Base-by-base conservation (phyloP, 2,888 invertebrate species). In the Agrochola lota region DNA sequence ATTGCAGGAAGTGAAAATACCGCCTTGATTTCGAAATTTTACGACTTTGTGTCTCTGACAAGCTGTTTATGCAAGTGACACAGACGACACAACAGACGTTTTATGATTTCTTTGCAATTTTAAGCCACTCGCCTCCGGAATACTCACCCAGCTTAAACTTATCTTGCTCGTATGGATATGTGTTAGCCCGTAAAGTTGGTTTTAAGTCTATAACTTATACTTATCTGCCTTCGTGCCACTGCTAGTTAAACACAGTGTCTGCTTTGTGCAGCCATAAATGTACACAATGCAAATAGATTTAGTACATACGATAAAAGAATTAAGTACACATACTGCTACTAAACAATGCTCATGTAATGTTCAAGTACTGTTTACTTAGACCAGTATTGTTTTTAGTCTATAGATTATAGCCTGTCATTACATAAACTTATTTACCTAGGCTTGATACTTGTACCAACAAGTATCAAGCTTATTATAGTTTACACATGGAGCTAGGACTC, bases 201-300 rank as follows among this genome's bases (percentile, higher is more conserved):
- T 67, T 52, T 26, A 57, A 78, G 63, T 74, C 60, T 40, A 69
- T 79, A 71, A 79, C 46, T 82, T 82, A 69, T 23, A 55, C 35
- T 78, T 62, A 78, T 66, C 60, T 62, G 55, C 46, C 68, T 71
- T 55, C 79, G 82, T 82, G 83, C 79, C 46, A 46, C 46, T 17
- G 11, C n/a, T 60, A n/a, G 60, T 78, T 78, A 68, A 78, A 63
- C 62, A 35, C 63, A 80, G 68, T 64, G 67, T 63, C 35, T 74
- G 74, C n/a, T 49, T 78, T 63, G 63, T 59, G 20, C 68, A 71
- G 46, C 66, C 74, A 71, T 82, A 82, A 78, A 78, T 82, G 68
- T 74, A 15, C n/a, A 40, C 26, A 63, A 64, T 63, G 74, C 67
- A 82, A 82, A 78, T 78, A 78, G 62, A 78, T 78, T 78, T 62